Evolutionary conservation across 2,113 vertebrate species (phyloP).

Genomic region (Pelecanoides urinatrix): DNA sequence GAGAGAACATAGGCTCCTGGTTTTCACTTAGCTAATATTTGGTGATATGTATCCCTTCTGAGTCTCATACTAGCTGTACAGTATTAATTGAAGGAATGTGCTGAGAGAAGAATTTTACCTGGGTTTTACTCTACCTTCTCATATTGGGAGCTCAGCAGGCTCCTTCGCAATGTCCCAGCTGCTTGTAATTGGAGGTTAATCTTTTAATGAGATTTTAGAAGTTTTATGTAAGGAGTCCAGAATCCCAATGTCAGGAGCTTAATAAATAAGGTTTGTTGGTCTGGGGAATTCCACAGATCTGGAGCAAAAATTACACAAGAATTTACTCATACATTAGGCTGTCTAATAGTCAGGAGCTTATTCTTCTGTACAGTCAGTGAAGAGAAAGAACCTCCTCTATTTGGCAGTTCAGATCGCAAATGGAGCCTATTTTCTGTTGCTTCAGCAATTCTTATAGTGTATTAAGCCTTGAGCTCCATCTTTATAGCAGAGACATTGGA

Average conservation of each 20-base stretch:
- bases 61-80: neutral
- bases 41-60: neutral
- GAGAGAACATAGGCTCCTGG: neutral
- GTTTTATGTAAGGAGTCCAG: neutral
- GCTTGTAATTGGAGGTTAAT: slow-evolving; percentile 24
- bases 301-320: neutral
- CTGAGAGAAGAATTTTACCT: neutral
- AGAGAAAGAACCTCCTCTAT: neutral
- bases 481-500: neutral
- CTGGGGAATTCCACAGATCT: neutral
- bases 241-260: neutral
- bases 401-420: neutral
- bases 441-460: neutral
- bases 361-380: neutral
- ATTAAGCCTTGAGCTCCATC: neutral
- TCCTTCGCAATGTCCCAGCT: neutral
- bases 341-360: neutral
- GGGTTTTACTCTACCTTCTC: neutral
- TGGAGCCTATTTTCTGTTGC: neutral
- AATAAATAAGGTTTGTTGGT: slow-evolving; percentile 1
- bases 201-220: slow-evolving; percentile 57
- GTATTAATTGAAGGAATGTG: neutral
- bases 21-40: neutral
- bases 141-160: neutral
- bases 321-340: neutral